A percentile compares a stretch with the other conserved stretches of the same genome.
Conservation (phyloP, 2,797 vertebrate genomes). For the Micropoecilia bifurca region DNA sequence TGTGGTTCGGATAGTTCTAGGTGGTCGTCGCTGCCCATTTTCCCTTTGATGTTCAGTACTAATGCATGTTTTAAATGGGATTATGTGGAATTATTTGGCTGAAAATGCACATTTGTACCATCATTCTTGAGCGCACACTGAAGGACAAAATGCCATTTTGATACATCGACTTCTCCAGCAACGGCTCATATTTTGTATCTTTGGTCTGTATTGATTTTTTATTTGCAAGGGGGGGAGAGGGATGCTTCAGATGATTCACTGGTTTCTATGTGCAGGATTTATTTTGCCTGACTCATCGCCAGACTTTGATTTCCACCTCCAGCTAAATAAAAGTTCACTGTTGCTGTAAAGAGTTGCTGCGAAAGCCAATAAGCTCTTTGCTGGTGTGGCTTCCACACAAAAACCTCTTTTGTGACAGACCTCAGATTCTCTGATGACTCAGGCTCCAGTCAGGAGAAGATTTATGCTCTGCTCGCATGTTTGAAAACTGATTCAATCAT, state of each 20-base stretch:
- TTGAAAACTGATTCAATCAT: slow-evolving; percentile 16
- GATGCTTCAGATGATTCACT: not conserved
- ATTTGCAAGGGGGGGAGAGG: slow-evolving; percentile 8
- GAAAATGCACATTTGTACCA: slow-evolving; percentile 13
- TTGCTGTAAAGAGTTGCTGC: not conserved
- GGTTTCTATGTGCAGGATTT: slow-evolving; percentile 18
- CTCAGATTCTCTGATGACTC: slow-evolving; percentile 3
- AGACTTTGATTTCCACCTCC: slow-evolving; percentile 23
- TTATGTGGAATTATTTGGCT: slow-evolving; percentile 28
- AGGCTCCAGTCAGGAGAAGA: slow-evolving; percentile 1
- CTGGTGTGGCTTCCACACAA: not conserved
- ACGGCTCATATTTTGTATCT: slow-evolving; percentile 5
- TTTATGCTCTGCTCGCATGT: slow-evolving; percentile 7
- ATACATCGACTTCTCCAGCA: slow-evolving; percentile 13
- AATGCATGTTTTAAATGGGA: slow-evolving; percentile 25
- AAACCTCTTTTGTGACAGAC: not conserved
- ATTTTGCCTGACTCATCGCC: slow-evolving; percentile 28
- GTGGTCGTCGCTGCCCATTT: not conserved
- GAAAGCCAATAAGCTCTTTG: slow-evolving; percentile 10
- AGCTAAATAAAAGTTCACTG: slow-evolving; percentile 10
- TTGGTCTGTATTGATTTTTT: slow-evolving; percentile 21
- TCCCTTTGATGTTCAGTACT: slow-evolving; percentile 25
- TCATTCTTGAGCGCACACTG: not conserved
- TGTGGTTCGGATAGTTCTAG: not conserved
- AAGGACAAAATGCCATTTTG: slow-evolving; percentile 1